Evolutionary conservation across 2,797 vertebrate genomes (phyloP).

Genomic region (Alectoris magna): DNA sequence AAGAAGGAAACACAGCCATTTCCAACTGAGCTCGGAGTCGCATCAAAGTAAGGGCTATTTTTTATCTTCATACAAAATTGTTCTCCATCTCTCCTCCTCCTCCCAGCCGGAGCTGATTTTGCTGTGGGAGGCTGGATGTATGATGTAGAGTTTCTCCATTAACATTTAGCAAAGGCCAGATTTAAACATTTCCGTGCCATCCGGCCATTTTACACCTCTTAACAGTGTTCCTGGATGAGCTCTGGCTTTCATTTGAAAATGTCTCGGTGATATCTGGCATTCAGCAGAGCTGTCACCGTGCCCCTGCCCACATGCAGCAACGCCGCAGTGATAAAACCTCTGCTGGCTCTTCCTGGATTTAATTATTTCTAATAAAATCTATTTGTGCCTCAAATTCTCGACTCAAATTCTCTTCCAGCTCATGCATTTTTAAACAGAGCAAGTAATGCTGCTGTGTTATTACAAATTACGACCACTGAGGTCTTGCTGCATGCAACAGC

Average conservation of each 20-base stretch:
- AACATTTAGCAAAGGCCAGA: constrained; percentile 23
- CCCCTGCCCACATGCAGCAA: not conserved
- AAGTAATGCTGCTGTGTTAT: not conserved
- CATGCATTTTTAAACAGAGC: constrained; percentile 25
- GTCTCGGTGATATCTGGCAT: not conserved
- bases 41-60: not conserved
- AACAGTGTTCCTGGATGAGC: not conserved
- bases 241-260: not conserved
- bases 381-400: constrained; percentile 27
- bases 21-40: not conserved
- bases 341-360: not conserved
- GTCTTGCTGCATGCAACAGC: not conserved
- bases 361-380: constrained; percentile 39
- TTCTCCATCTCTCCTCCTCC: not conserved
- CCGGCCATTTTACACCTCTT: constrained; percentile 21
- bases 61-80: not conserved
- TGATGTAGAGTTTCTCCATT: not conserved
- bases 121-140: not conserved
- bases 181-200: not conserved
- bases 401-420: not conserved
- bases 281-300: not conserved
- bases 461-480: not conserved
- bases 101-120: not conserved
- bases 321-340: not conserved
- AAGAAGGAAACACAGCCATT: not conserved